These are phyloP conservation scores for Epizoanthus ramosus DNA, from an alignment of 92 coral and sea anemone genomes.

Conservation along the genomic window DNA sequence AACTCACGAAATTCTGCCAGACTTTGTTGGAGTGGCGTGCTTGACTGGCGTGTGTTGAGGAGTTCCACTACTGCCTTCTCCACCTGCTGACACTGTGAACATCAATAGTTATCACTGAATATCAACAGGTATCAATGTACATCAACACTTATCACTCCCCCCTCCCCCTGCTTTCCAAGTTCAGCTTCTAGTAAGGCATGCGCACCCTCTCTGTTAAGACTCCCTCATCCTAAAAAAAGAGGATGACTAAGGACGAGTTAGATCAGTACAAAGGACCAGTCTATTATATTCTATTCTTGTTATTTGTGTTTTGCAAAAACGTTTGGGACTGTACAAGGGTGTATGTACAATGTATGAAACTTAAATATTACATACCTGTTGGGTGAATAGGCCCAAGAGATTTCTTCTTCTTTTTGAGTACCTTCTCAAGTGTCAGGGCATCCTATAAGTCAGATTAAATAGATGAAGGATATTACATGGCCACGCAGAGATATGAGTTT, in stretches of 20 bases:
- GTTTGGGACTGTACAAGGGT: background rate
- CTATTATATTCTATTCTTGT: too few relatives aligned
- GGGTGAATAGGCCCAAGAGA: constrained; percentile 85
- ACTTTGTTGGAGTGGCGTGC: constrained; percentile 89
- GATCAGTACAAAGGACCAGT: too few relatives aligned
- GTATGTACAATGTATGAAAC: background rate
- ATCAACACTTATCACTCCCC: background rate
- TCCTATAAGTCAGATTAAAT: constrained; percentile 56
- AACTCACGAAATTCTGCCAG: constrained; percentile 94
- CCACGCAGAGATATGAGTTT: too few relatives aligned
- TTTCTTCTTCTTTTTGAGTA: constrained; percentile 88
- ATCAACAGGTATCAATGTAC: background rate
- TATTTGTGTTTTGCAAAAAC: too few relatives aligned
- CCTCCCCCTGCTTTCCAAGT: too few relatives aligned
- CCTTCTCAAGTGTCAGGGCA: constrained; percentile 93
- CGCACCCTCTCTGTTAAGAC: too few relatives aligned
- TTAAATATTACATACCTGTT: constrained; percentile 45
- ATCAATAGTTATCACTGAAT: background rate
- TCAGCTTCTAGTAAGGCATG: too few relatives aligned
- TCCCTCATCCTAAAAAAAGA: too few relatives aligned
- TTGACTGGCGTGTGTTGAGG: constrained; percentile 57
- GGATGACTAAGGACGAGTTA: too few relatives aligned
- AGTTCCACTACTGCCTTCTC: constrained; percentile 40
- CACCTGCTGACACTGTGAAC: constrained; percentile 38
- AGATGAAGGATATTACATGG: too few relatives aligned